Base-by-base conservation (phyloP, 2,797 vertebrate genomes). In the Alfaro cultratus region DNA sequence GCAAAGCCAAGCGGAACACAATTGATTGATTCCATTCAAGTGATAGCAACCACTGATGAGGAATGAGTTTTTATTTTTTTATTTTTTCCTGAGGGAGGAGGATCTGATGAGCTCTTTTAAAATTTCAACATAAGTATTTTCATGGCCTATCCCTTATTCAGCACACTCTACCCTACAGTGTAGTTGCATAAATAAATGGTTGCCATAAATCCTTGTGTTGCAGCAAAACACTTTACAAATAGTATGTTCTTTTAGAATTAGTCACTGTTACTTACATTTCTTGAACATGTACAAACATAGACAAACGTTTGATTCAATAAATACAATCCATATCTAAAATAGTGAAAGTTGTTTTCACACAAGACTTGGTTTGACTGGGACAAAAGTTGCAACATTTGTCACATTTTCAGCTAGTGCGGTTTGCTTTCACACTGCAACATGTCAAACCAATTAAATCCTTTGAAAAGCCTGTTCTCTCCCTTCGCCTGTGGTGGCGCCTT, bases 21-120 rank as follows among this genome's bases (percentile, higher is more conserved):
- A 96, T 96, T 97, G 96, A 97, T 96, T 97, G 96, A 97, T 97
- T 96, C 94, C 93, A 94, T 96, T 96, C 96, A 96, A 95, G 95
- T 94, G 94, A 96, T 96, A 86, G 85, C 82, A 92, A 82, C 87
- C 84, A 77, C 95, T 93, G 96, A 95, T 96, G 95, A 96, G 90
- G 91, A 95, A 95, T 92, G 87, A 92, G 89, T 89, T 86, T 89
- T 91, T 88, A 87, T 86, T 86, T 81, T 87, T 89, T 91, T 88
- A 86, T 86, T 86, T 81, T 87, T 92, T 83, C 6, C 23, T 60
- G 43, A 60, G 78, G 74, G 76, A 87, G 84, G 79, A 85, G 86
- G 85, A 90, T 91, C 84, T 91, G 88, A 93, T 87, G 86, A 94
- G 85, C 13, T 72, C 80, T 89, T 86, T 81, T 85, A 87, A 76